phyloP scores from a whole-genome alignment of 2,113 vertebrate genomes.

The Anser cygnoides region DNA sequence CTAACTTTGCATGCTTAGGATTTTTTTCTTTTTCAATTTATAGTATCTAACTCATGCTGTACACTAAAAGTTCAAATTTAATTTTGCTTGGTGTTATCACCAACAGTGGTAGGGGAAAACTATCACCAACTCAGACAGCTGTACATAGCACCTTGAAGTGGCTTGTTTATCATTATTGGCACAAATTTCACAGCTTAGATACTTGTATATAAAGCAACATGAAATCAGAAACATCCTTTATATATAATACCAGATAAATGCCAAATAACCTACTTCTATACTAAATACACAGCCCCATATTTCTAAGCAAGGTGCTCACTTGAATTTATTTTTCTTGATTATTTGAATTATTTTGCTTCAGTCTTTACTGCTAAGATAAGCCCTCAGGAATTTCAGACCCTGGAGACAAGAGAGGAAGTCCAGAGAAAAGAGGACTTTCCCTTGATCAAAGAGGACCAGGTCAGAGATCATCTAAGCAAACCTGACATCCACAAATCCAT shows the following conservation, averaged over 20 bases:
- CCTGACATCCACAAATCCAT: too few species aligned
- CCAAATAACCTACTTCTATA: background rate
- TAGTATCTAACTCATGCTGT: background rate
- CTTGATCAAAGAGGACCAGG: too few species aligned
- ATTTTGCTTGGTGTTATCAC: background rate
- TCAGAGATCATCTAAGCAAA: too few species aligned
- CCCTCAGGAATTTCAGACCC: too few species aligned
- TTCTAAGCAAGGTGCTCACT: background rate
- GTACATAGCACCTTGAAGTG: background rate
- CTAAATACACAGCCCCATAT: background rate
- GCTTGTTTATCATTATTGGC: background rate
- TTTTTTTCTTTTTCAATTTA: background rate
- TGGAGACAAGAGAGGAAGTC: too few species aligned
- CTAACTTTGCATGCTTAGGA: background rate
- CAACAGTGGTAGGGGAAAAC: background rate
- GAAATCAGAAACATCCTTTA: background rate
- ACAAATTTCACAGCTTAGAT: background rate
- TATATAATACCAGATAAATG: background rate
- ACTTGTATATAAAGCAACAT: background rate
- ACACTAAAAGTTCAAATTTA: background rate
- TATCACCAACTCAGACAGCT: background rate
- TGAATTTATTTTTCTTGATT: background rate
- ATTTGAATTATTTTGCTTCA: background rate
- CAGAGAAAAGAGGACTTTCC: too few species aligned
- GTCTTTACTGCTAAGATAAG: too few species aligned